Conservation (phyloP, 23 tunicate genomes). For the Halocynthia aurantium region DNA sequence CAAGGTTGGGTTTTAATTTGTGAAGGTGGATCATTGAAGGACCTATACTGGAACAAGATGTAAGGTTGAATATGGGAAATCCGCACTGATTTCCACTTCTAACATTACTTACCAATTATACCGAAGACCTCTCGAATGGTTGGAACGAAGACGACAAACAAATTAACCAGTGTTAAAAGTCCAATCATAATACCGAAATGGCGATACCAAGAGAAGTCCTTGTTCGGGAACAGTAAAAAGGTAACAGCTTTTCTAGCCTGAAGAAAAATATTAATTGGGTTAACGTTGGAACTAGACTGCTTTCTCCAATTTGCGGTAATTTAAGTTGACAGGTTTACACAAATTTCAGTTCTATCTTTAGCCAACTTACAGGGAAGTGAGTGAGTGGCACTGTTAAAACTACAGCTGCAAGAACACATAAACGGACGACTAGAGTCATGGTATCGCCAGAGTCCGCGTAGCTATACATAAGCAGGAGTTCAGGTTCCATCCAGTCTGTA, state of each 20-base stretch:
- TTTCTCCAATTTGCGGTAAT: background rate
- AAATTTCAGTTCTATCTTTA: background rate
- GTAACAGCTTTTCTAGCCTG: constrained; percentile 98
- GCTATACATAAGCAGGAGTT: constrained; percentile 97
- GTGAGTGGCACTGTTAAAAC: constrained; percentile 92
- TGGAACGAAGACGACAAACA: constrained; percentile 92
- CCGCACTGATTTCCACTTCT: too few relatives aligned
- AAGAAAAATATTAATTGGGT: background rate
- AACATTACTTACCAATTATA: constrained; percentile 56
- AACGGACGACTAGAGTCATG: constrained; percentile 80
- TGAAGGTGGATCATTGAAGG: too few relatives aligned
- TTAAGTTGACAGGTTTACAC: background rate
- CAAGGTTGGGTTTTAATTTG: too few relatives aligned
- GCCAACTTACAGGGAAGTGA: constrained; percentile 78
- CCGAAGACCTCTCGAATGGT: constrained; percentile 95
- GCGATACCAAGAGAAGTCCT: constrained; percentile 72
- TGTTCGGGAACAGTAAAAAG: constrained; percentile 75
- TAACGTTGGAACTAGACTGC: background rate
- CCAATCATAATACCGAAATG: constrained; percentile 92
- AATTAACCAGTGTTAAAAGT: constrained; percentile 63
- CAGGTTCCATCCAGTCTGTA: constrained; percentile 96
- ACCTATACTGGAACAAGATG: too few relatives aligned
- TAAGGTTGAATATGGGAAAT: too few relatives aligned
- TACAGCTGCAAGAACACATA: constrained; percentile 93
- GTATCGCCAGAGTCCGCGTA: constrained; percentile 66